Percentiles rank a stretch among this genome's conserved stretches.
Evolutionary conservation across 2,113 vertebrate genomes (phyloP).

Genomic region (Silurus meridionalis): DNA sequence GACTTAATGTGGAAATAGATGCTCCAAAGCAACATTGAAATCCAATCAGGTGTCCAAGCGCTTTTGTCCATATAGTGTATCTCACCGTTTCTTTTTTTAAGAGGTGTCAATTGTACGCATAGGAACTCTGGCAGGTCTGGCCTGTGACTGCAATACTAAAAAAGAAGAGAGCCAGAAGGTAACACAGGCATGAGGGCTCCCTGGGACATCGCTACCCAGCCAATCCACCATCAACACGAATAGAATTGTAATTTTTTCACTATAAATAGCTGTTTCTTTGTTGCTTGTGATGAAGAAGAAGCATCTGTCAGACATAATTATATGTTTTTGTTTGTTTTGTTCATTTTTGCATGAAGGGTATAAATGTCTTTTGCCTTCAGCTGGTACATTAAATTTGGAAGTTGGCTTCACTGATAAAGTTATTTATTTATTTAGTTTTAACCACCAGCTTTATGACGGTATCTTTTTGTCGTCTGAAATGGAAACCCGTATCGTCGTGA

Average conservation of each 20-base stretch:
- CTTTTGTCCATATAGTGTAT: not conserved
- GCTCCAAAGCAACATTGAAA: too few species aligned
- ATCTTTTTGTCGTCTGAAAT: too few species aligned
- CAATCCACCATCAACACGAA: not conserved
- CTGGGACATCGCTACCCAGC: not conserved
- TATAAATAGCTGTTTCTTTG: not conserved
- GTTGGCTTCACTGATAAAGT: not conserved
- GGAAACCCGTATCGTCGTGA: too few species aligned
- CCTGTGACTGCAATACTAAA: not conserved
- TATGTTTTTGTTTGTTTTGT: not conserved
- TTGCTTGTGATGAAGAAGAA: not conserved
- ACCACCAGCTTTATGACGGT: too few species aligned
- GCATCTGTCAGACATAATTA: not conserved
- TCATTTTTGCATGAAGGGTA: not conserved
- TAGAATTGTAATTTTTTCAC: not conserved
- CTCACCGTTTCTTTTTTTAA: not conserved
- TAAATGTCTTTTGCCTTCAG: not conserved
- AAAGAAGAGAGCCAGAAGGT: not conserved
- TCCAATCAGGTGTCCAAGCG: too few species aligned
- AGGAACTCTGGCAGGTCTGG: not conserved
- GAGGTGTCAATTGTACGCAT: not conserved
- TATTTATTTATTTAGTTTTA: too few species aligned
- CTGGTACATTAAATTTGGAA: not conserved
- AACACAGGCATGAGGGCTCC: constrained; percentile 2
- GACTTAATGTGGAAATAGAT: too few species aligned